Evolutionary conservation across 2,113 vertebrate species (phyloP).

Genomic region (Salvelinus sp.): DNA sequence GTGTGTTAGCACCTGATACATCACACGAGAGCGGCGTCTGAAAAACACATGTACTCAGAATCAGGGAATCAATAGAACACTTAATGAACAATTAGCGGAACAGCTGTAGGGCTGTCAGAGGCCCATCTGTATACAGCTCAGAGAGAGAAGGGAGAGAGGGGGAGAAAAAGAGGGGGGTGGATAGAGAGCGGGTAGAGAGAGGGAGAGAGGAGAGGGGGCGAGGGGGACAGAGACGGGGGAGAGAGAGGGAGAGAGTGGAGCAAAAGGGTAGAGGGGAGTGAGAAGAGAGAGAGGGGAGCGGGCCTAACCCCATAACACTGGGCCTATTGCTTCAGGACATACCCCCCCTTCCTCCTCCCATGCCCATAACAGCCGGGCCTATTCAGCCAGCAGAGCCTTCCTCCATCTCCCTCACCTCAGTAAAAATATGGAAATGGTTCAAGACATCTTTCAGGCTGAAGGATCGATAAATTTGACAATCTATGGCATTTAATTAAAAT

Average conservation of each 20-base stretch:
- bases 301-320: background rate
- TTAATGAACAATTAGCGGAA: slow-evolving; percentile 99
- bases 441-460: slow-evolving; percentile 86
- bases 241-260: slow-evolving; percentile 65
- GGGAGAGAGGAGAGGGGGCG: slow-evolving; percentile 41
- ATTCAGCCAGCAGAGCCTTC: slow-evolving; percentile 73
- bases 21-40: slow-evolving; percentile 73
- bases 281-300: slow-evolving; percentile 41
- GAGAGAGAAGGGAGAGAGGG: slow-evolving; percentile 55
- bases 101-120: slow-evolving; percentile 99
- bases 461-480: slow-evolving; percentile 98
- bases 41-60: slow-evolving; percentile 98
- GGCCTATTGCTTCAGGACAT: slow-evolving; percentile 82
- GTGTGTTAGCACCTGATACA: no score
- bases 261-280: slow-evolving; percentile 26
- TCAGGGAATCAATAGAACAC: slow-evolving; percentile 99
- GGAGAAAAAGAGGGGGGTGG: slow-evolving; percentile 57
- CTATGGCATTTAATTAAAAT: slow-evolving; percentile 98
- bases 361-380: slow-evolving; percentile 72
- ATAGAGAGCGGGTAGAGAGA: slow-evolving; percentile 57
- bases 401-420: slow-evolving; percentile 75
- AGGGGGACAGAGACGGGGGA: slow-evolving; percentile 51
- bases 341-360: slow-evolving; percentile 33
- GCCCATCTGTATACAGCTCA: slow-evolving; percentile 92
- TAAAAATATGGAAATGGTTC: slow-evolving; percentile 91